Evolutionary conservation across 1,140 invertebrate species (phyloP), one percentile per base, ranked within the genome.

Genomic region (roundworm (Caenorhabditis elegans)): DNA sequence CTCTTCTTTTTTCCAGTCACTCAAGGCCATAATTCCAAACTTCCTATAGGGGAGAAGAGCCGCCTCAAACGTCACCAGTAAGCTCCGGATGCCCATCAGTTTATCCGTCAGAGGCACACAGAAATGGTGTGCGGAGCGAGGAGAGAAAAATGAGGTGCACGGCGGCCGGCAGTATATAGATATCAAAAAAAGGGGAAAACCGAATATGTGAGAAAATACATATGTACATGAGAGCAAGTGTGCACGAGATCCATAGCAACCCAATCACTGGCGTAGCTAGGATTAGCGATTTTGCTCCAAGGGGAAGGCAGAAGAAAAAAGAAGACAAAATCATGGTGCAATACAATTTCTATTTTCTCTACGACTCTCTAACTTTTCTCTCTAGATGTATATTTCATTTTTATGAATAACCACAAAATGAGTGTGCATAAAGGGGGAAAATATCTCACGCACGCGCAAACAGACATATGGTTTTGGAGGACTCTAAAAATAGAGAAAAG

Each of bases 351-450:
- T 34, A 10, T 55, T 28, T 24, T 3, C 24, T 10, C n/a, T 22
- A n/a, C 8, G 19, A 6, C 53, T 60, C 31, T n/a, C n/a, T n/a
- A n/a, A n/a, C 8, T 17, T 34, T 34, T 34, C 60, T 70, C 26
- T 39, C 34, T 19, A 43, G 10, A 13, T 60, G 13, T 24, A n/a
- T n/a, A n/a, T 1, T 4, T 24, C 22, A 51, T 22, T 70, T 70
- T 70, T 39, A 70, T 70, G 60, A 70, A 70, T 70, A 70, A 70
- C 60, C 60, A 34, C 34, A 70, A 70, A 70, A 70, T 70, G 60
- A 70, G 60, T 70, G n/a, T 39, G 60, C 60, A n/a, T 39, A 31
- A 19, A 39, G 60, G 39, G 15, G 15, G 39, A 43, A 70, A 10
- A 70, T 70, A 31, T 70, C 60, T 22, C 60, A 70, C 60, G 60